Evolutionary conservation across 2,888 invertebrate genomes (phyloP), one percentile per base, ranked within the genome.

Genomic region (Drosophila mayaguana): DNA sequence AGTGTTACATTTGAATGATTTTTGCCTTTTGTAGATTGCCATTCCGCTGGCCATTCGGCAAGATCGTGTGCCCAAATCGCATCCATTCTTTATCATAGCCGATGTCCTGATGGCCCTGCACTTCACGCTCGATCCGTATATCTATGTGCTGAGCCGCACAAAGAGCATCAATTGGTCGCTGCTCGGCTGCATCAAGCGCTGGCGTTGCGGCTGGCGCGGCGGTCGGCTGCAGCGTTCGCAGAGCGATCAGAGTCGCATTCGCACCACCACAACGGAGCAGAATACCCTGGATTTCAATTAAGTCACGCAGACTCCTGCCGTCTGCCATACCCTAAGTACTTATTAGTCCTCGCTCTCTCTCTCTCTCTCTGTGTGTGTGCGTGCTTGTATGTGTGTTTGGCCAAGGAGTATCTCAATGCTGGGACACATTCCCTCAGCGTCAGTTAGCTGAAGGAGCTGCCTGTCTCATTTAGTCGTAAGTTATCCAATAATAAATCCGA

Each of bases 51-150:
- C 95, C 9, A 88, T 92, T 16, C 67, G 81, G 45, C 70, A 88
- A 40, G 60, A 91, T 77, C 92, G 91, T 4, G 82, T 92, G 50
- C 87, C 85, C 12, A 75, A 77, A 32, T 60, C 72, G 22, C 91
- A 92, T 80, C 75, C 78, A 38, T 93, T 92, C 81, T 94, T 94
- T 72, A 91, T 93, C 22, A 86, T 95, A 16, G 96, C 97, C 3
- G 97, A 97, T 91, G 92, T 96, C 63, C 93, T 97, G 65, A 95
- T 97, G 93, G 95, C 96, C 57, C 92, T 97, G 59, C 97, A 97
- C 93, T 97, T 97, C 92, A 95, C 96, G 36, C 94, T 97, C 73
- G 96, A 97, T 93, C 97, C 97, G 2, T 96, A 96, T 83, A 95
- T 97, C 62, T 97, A 97, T 92, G 97, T 97, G 55, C 93, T 97